Conservation (phyloP, 2,888 invertebrate genomes). For the Caenorhabditis becei region DNA sequence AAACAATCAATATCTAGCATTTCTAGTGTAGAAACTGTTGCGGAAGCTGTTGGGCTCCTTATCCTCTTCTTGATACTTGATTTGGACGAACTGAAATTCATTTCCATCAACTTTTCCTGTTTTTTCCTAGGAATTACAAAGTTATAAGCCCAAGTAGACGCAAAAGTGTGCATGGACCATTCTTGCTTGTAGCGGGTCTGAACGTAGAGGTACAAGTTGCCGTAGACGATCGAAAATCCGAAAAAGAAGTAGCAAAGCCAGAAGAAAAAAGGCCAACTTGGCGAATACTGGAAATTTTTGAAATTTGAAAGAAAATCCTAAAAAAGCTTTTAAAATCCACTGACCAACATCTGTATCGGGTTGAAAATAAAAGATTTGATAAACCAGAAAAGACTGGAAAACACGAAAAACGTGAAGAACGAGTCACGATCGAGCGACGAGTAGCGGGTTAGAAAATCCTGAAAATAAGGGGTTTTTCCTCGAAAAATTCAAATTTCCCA, state of each 20-base stretch:
- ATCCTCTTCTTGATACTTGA: not conserved
- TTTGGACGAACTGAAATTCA: conserved; percentile 6
- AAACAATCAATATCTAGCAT: too few species aligned
- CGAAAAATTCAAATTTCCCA: not conserved
- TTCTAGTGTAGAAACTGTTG: not conserved
- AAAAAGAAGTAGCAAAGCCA: not conserved
- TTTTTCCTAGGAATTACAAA: not conserved
- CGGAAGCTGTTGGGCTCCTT: not conserved
- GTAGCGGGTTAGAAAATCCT: conserved; percentile 32
- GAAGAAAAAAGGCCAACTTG: conserved; percentile 2
- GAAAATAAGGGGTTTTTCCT: not conserved
- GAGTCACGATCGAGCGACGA: conserved; percentile 19
- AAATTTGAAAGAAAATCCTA: not conserved
- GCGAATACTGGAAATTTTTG: not conserved
- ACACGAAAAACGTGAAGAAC: conserved; percentile 26
- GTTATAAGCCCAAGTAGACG: conserved; percentile 15
- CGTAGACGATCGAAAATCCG: conserved; percentile 5
- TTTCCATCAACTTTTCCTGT: too few species aligned
- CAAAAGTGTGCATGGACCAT: conserved; percentile 17
- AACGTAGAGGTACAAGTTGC: conserved; percentile 32
- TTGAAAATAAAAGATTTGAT: too few species aligned
- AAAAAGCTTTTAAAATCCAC: not conserved
- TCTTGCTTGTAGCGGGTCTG: conserved; percentile 26
- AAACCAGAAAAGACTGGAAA: not conserved
- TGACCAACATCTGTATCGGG: not conserved